These are phyloP conservation scores for Acronicta alni DNA, from an alignment of 2,888 invertebrate species.

Conservation along the genomic window DNA sequence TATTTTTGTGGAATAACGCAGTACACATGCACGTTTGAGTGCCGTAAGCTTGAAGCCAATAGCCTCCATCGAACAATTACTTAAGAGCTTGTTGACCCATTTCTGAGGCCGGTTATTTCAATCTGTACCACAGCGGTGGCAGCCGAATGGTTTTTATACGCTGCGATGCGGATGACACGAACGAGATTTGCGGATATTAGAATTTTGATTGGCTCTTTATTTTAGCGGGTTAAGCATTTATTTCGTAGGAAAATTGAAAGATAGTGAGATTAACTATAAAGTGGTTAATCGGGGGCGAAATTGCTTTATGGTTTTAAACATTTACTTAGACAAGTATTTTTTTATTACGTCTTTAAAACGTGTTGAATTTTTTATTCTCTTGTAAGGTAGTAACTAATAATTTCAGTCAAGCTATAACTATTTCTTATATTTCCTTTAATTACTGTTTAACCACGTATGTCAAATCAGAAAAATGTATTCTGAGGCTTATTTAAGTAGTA, in stretches of 20 bases:
- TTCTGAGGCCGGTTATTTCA: slow-evolving; percentile 69
- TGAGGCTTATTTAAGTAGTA: too few relatives aligned
- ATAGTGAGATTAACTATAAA: slow-evolving; percentile 15
- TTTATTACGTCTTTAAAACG: too few relatives aligned
- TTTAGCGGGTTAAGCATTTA: slow-evolving; percentile 53
- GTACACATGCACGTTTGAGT: slow-evolving; percentile 28
- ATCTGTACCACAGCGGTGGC: slow-evolving; percentile 52
- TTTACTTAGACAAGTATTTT: too few relatives aligned
- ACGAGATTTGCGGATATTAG: slow-evolving; percentile 64
- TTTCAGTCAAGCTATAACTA: too few relatives aligned
- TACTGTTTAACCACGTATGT: too few relatives aligned
- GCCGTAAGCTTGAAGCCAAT: slow-evolving; percentile 57
- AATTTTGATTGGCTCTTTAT: slow-evolving; percentile 65
- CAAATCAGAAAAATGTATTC: too few relatives aligned
- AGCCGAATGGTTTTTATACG: slow-evolving; percentile 61
- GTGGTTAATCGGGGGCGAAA: background rate
- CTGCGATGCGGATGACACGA: slow-evolving; percentile 57
- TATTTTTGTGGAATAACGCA: slow-evolving; percentile 19
- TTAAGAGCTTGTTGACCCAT: slow-evolving; percentile 78
- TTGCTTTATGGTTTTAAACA: background rate
- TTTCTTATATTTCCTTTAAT: too few relatives aligned
- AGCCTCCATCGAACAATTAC: slow-evolving; percentile 73
- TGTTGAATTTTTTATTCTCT: too few relatives aligned
- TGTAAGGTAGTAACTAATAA: too few relatives aligned
- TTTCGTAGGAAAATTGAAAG: slow-evolving; percentile 50